Evolutionary conservation across 2,797 vertebrate species (phyloP), one percentile per base, ranked within the genome.

Genomic region (Cyprinella venusta): DNA sequence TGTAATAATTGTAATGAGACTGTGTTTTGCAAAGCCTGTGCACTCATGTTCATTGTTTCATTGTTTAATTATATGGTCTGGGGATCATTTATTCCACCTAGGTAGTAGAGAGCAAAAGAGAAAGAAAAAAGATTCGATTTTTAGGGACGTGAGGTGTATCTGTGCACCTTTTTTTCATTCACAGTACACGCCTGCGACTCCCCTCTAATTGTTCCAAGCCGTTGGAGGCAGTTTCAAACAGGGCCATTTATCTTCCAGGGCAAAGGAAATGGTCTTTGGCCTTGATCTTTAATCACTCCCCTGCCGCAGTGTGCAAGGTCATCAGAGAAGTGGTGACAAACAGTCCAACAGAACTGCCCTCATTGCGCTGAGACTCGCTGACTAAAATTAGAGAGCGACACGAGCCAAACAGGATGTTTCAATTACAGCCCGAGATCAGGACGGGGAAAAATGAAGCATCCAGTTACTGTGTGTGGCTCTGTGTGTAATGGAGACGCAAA

Each of bases 261-360:
- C 89, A 91, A 92, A 92, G 91, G 90, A 93, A 94, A 93, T 91
- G 91, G 92, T 92, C 90, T 91, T 90, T 90, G 89, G 90, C 90
- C 92, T 86, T 89, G 91, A 93, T 93, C 91, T 90, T 94, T 94
- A 94, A 94, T 95, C 94, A 94, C 92, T 90, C 92, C 89, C 92
- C 90, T 90, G 89, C 91, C 75, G 87, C 92, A 89, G 85, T 77
- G 85, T 87, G 91, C 93, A 95, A 95, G 94, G 93, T 94, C 93
- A 92, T 91, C 89, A 91, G 88, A 89, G 91, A 91, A 91, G 85
- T 88, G 18, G 83, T 89, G 90, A 91, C 91, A 90, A 89, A 91
- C 90, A 89, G 4, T 80, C 85, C 52, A 76, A 81, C 19, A 69
- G 56, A 79, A 82, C 69, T 70, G 63, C 48, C 69, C 38, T 77